Conservation (phyloP, 2,113 vertebrate species). For the Ophiodon elongatus region DNA sequence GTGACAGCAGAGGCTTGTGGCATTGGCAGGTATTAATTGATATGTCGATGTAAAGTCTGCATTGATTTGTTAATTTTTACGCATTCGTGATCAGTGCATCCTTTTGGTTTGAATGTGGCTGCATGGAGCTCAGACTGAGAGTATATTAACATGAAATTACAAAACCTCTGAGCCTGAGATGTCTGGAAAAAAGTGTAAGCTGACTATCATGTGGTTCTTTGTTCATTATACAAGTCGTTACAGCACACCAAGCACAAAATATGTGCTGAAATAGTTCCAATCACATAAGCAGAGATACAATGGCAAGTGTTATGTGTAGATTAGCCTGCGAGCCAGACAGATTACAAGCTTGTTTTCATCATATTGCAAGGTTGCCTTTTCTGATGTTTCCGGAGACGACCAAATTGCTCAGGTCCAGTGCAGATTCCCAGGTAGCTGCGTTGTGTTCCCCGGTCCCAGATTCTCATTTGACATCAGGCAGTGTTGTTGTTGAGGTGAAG, state of each 20-base stretch:
- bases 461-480: not conserved
- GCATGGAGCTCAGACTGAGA: not conserved
- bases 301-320: constrained; percentile 42
- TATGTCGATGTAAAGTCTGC: not conserved
- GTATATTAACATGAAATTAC: not conserved
- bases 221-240: constrained; percentile 22
- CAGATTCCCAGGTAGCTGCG: not conserved
- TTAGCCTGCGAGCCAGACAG: constrained; percentile 28
- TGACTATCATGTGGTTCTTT: constrained; percentile 41
- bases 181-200: constrained; percentile 5
- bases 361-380: not conserved
- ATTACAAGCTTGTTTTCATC: constrained; percentile 45
- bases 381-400: not conserved
- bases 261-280: constrained; percentile 7
- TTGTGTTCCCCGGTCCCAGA: not conserved
- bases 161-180: constrained; percentile 1
- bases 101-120: not conserved
- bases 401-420: not conserved
- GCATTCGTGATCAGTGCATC: not conserved
- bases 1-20: not conserved
- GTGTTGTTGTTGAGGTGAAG: constrained; percentile 16
- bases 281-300: constrained; percentile 38
- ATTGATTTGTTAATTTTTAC: not conserved
- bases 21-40: not conserved
- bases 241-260: constrained; percentile 14